These are phyloP conservation scores for Aplysia californica DNA, from an alignment of 1,140 invertebrate genomes.

Conservation along the genomic window DNA sequence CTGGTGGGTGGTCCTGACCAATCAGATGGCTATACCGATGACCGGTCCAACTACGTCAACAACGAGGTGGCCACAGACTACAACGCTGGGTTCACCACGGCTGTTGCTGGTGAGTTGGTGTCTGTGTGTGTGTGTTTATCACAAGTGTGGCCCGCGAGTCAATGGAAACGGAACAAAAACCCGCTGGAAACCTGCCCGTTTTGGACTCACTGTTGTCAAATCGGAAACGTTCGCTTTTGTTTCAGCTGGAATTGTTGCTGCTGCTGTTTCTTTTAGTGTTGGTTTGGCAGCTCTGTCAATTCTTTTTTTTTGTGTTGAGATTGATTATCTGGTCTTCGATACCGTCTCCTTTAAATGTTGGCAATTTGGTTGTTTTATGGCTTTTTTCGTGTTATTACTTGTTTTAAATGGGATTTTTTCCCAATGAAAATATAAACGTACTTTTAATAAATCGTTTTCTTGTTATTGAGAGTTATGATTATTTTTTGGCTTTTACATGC, in stretches of 20 bases:
- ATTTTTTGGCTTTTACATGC: too few relatives aligned
- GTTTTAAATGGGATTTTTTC: too few relatives aligned
- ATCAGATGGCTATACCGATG: constrained; percentile 54
- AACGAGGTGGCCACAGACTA: constrained; percentile 66
- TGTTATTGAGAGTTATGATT: too few relatives aligned
- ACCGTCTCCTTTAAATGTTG: too few relatives aligned
- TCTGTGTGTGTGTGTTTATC: neutral
- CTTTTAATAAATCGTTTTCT: too few relatives aligned
- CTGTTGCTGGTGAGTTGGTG: constrained; percentile 38
- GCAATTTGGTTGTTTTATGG: too few relatives aligned
- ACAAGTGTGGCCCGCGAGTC: neutral
- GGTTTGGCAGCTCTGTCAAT: neutral
- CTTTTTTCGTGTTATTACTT: too few relatives aligned
- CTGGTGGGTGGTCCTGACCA: constrained; percentile 64
- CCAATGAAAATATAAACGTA: too few relatives aligned
- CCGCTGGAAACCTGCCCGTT: neutral
- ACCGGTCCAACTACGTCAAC: constrained; percentile 55
- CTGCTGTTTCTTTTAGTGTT: neutral
- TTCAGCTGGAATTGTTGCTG: neutral
- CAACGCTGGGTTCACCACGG: constrained; percentile 61
- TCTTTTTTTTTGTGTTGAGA: too few relatives aligned
- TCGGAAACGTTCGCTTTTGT: too few relatives aligned
- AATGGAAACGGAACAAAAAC: neutral
- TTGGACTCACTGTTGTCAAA: too few relatives aligned
- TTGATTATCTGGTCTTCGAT: too few relatives aligned